Evolutionary conservation across 2,888 invertebrate genomes (phyloP).

Genomic region (Leptopilina syphax): DNA sequence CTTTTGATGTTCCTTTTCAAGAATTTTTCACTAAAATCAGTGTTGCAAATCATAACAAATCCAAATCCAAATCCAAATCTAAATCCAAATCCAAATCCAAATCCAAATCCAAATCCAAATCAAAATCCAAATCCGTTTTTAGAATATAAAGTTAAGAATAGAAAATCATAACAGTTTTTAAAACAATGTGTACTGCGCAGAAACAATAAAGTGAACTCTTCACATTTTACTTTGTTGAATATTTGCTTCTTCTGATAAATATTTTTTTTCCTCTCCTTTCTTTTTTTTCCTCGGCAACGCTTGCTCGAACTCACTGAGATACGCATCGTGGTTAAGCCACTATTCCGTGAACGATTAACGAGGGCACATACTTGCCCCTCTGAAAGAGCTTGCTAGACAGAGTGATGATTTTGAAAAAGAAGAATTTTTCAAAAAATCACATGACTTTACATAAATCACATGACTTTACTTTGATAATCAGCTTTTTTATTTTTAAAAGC

Average conservation of each 20-base stretch:
- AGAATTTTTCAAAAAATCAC: slow-evolving; percentile 50
- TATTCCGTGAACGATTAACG: slow-evolving; percentile 68
- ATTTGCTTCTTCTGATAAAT: slow-evolving; percentile 14
- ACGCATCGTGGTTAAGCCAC: slow-evolving; percentile 64
- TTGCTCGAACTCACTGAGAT: slow-evolving; percentile 63
- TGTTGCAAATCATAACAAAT: no score
- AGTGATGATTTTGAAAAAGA: slow-evolving; percentile 13
- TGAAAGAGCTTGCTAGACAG: slow-evolving; percentile 54
- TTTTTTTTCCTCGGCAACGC: slow-evolving; percentile 52
- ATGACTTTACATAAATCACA: not conserved
- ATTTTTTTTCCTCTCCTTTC: slow-evolving; percentile 43
- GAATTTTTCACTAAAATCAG: no score
- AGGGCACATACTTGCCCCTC: slow-evolving; percentile 62
- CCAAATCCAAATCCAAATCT: no score
- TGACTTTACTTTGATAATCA: no score
- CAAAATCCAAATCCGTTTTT: no score
- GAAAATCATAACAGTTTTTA: no score
- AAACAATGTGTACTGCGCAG: not conserved
- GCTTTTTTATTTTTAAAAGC: no score
- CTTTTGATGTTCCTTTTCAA: no score
- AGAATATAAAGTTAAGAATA: no score
- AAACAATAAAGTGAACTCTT: slow-evolving; percentile 60
- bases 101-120: no score
- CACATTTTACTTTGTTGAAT: slow-evolving; percentile 56
- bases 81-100: no score